Conservation (phyloP, 1,140 invertebrate species). For the Neodiprion pinetum region DNA sequence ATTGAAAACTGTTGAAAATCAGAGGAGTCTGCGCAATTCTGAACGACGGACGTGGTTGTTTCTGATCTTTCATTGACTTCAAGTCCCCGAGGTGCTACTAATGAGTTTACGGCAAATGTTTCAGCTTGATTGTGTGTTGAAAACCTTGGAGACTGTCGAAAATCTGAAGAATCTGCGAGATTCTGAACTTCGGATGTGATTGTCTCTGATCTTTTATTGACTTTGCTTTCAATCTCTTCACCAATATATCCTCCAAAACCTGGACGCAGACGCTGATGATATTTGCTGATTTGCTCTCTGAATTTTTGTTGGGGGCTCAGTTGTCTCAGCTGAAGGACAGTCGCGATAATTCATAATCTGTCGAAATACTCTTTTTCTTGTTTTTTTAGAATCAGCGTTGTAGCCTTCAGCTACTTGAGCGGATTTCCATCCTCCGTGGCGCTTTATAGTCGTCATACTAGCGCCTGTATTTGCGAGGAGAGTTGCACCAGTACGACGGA, state of each 20-base stretch:
- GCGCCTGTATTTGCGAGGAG: conserved; percentile 35
- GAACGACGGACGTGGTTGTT: neutral
- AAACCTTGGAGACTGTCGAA: neutral
- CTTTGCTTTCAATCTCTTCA: neutral
- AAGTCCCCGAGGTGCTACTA: neutral
- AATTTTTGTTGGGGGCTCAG: neutral
- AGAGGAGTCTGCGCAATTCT: neutral
- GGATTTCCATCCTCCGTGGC: conserved; percentile 33
- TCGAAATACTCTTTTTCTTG: conserved; percentile 3
- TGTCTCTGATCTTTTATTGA: neutral
- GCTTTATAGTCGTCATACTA: conserved; percentile 33
- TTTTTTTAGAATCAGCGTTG: conserved; percentile 12
- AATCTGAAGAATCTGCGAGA: neutral
- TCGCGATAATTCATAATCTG: neutral
- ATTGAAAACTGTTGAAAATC: neutral
- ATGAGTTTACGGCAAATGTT: neutral
- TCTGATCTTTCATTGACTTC: neutral
- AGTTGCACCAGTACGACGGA: conserved; percentile 30
- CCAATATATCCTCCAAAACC: neutral
- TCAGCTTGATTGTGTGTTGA: neutral
- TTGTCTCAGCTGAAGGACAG: neutral
- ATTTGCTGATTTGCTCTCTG: neutral
- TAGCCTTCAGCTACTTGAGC: conserved; percentile 28
- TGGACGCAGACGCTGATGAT: neutral
- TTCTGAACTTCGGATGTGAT: neutral